phyloP scores from a whole-genome alignment of 2,113 vertebrate species.

The Alligator sinensis region DNA sequence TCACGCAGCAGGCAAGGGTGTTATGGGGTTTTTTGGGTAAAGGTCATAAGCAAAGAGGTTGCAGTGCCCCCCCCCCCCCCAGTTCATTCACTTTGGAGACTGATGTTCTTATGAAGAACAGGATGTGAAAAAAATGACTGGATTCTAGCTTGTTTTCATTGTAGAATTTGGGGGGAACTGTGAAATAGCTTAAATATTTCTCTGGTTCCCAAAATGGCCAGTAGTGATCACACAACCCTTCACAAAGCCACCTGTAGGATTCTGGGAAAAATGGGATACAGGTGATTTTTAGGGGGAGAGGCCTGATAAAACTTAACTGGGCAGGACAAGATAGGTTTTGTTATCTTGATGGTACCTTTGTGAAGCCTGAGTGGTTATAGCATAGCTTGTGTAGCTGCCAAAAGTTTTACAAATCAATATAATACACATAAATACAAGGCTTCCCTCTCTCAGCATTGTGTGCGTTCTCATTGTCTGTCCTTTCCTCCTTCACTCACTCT shows the following conservation, averaged over 20 bases:
- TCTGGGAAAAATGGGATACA: not conserved
- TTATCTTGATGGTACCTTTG: not conserved
- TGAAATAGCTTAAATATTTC: not conserved
- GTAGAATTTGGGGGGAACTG: not conserved
- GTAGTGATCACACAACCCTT: not conserved
- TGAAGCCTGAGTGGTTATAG: not conserved
- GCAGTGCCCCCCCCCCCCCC: not conserved
- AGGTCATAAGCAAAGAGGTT: not conserved
- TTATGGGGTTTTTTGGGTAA: not conserved
- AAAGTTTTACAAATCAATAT: not conserved
- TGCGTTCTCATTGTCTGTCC: not conserved
- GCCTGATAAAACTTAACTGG: not conserved
- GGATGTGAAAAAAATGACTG: not conserved
- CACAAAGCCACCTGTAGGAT: not conserved
- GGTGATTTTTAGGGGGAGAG: not conserved
- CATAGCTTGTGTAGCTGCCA: not conserved
- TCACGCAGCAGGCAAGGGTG: slow-evolving; percentile 56
- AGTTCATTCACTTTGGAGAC: not conserved
- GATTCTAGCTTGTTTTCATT: not conserved
- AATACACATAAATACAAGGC: not conserved
- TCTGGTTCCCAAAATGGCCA: not conserved
- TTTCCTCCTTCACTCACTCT: not conserved
- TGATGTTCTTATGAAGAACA: not conserved
- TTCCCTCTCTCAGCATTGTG: not conserved
- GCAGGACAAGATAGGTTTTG: not conserved